A percentile compares a stretch with the other conserved stretches of the same genome.
These are phyloP conservation scores for Saccostrea cuccullata DNA, from an alignment of 1,140 invertebrate species.

Conservation along the genomic window DNA sequence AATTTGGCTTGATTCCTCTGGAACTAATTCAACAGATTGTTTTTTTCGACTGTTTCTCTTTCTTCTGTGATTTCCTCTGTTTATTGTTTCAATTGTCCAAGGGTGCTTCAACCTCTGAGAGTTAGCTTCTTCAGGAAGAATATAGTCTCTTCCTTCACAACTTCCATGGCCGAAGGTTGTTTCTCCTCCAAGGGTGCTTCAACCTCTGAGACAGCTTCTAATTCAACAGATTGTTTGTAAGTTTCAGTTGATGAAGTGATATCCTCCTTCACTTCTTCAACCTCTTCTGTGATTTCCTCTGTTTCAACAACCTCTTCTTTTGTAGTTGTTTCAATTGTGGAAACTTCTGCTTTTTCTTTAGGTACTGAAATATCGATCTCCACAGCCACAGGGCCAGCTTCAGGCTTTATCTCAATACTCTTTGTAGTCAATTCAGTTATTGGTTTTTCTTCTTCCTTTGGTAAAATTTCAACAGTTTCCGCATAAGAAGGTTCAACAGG, in stretches of 20 bases:
- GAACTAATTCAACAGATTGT: too few species aligned
- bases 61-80: too few species aligned
- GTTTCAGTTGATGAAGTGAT: not conserved
- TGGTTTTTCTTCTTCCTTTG: conserved; percentile 25
- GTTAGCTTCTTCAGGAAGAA: too few species aligned
- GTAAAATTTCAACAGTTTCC: conserved; percentile 45
- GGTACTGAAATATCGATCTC: conserved; percentile 32
- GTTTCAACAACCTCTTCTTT: conserved; percentile 46
- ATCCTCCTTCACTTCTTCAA: conserved; percentile 41
- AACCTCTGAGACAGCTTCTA: too few species aligned
- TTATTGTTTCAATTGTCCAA: too few species aligned
- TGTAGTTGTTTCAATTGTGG: conserved; percentile 2
- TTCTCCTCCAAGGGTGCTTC: not conserved
- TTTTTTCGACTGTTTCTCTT: too few species aligned
- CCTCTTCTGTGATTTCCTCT: conserved; percentile 53
- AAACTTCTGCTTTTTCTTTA: conserved; percentile 31
- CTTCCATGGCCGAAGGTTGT: not conserved
- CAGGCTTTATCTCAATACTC: conserved; percentile 85
- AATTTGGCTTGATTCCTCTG: too few species aligned
- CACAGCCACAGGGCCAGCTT: conserved; percentile 82
- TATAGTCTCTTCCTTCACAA: too few species aligned
- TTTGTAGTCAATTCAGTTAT: conserved; percentile 8
- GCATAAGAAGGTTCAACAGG: not conserved
- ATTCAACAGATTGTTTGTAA: conserved; percentile 25
- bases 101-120: too few species aligned